Evolutionary conservation across 2,113 vertebrate genomes (phyloP), one percentile per base, ranked within the genome.

Genomic region (Channa argus): DNA sequence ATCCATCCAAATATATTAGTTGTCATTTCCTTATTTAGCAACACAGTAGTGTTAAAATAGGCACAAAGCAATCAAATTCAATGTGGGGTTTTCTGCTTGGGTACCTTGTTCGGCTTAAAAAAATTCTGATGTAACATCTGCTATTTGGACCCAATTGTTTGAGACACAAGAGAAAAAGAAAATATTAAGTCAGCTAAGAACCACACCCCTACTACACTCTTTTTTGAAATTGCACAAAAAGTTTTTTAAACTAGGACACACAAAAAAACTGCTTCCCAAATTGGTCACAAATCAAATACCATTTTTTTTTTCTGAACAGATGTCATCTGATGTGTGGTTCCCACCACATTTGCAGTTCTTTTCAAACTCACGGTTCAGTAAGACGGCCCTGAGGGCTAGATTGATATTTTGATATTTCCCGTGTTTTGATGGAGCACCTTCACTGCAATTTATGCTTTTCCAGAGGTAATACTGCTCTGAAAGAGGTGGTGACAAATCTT

Each of bases 231-330:
- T 71, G 4, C 37, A 59, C 38, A 10, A 10, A 84, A 53, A 79
- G 49, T 14, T 71, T 80, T 80, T 71, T 41, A 37, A 69, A 34
- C 10, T 9, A 37, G 47, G 33, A 55, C 75, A 80, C 15, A 64
- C 44, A 63, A 59, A 76, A 51, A n/a, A 60, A 54, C 34, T 5
- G 61, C 43, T 39, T 14, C 2, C 47, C 9, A 52, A 15, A 55
- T 61, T 34, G 34, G 38, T 64, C 12, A 34, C 33, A 80, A 80
- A 87, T 90, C 76, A 82, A 71, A 83, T 84, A 43, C 76, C 37
- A 24, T 36, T 64, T 36, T 66, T 49, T 61, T 81, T 63, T 50
- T 44, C 14, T 46, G 34, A 68, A 63, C 2, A 7, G 15, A 72
- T 74, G 56, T 3, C 56, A 44, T 58, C 59, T 55, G 34, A 15